phyloP scores from a whole-genome alignment of 2,113 vertebrate species.

The Planiliza haematocheilus region DNA sequence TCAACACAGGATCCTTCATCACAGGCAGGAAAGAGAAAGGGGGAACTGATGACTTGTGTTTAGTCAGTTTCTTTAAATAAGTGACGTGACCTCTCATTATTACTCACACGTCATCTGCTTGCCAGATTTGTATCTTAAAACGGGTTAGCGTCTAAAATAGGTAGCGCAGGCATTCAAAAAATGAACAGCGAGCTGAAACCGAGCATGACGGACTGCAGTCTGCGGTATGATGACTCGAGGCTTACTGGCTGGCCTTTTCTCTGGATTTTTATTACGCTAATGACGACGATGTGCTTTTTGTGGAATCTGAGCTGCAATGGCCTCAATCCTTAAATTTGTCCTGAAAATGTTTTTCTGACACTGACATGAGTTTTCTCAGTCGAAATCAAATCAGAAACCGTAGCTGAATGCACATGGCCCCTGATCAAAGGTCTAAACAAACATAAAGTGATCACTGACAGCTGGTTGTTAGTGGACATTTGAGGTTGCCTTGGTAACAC shows the following conservation, averaged over 20 bases:
- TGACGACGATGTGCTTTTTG: no score
- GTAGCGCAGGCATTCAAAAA: constrained; percentile 12
- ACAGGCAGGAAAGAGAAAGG: background rate
- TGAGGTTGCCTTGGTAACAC: no score
- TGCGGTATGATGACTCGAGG: background rate
- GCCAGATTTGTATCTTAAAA: constrained; percentile 21
- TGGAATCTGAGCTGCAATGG: no score
- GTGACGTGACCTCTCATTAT: background rate
- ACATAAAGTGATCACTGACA: no score
- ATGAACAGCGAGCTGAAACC: constrained; percentile 5
- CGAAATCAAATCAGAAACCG: constrained; percentile 4
- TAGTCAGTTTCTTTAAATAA: background rate
- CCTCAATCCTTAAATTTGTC: no score
- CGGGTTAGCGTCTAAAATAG: background rate
- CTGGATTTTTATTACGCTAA: no score
- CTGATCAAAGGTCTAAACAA: no score
- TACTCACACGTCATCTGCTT: constrained; percentile 6
- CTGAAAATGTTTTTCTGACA: no score
- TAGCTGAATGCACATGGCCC: background rate
- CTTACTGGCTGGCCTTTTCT: background rate
- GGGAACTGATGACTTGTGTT: background rate
- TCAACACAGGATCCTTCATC: background rate
- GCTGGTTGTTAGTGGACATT: no score
- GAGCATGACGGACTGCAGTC: background rate
- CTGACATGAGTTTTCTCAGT: background rate